phyloP scores from a whole-genome alignment of 2,113 vertebrate species.

The Plecturocebus donacophilus region DNA sequence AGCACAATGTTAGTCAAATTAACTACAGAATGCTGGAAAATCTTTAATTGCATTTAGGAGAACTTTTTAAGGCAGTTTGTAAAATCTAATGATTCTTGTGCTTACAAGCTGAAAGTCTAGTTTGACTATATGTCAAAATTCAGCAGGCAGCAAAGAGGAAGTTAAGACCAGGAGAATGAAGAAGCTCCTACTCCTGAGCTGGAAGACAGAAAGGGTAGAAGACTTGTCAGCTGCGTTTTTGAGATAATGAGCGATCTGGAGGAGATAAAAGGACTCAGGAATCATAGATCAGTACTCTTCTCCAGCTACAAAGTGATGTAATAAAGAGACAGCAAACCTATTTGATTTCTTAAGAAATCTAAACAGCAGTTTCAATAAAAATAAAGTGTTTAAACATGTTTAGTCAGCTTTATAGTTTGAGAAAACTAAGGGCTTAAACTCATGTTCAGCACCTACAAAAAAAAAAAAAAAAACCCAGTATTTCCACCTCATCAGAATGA shows the following conservation, averaged over 20 bases:
- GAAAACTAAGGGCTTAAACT: conserved; percentile 44
- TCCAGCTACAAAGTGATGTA: background rate
- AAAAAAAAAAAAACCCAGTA: conserved; percentile 18
- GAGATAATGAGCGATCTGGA: background rate
- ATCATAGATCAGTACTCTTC: background rate
- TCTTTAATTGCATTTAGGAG: conserved; percentile 29
- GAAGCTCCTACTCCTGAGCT: background rate
- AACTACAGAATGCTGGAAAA: background rate
- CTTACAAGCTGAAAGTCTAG: background rate
- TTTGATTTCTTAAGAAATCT: conserved; percentile 21
- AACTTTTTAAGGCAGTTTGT: background rate
- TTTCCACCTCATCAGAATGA: conserved; percentile 45
- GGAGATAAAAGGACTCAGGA: background rate
- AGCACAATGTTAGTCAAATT: background rate
- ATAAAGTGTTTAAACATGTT: background rate
- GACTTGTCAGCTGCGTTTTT: background rate
- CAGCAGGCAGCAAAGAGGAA: background rate
- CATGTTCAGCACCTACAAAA: background rate
- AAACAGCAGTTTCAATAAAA: conserved; percentile 32
- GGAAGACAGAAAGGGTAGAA: background rate
- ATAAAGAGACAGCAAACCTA: background rate
- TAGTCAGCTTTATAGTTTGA: conserved; percentile 53
- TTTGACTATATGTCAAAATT: background rate
- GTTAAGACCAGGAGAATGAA: background rate
- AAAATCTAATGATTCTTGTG: background rate